Conservation (phyloP, 1,140 invertebrate species). For the Anadara kagoshimensis region DNA sequence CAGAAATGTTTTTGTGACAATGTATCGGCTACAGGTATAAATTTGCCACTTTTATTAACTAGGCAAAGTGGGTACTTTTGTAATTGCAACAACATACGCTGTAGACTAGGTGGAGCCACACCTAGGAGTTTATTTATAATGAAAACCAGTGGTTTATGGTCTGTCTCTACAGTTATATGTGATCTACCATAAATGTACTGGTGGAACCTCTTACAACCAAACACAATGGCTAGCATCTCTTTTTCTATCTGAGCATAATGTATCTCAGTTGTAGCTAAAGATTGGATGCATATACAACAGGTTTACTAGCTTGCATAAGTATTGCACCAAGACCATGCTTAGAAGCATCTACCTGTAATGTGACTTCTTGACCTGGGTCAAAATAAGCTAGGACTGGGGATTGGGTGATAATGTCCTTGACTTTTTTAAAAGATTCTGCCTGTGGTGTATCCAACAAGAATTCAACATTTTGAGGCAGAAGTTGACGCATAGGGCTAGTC, state of each 20-base stretch:
- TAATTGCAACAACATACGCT: conserved; percentile 54
- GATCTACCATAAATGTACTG: conserved; percentile 66
- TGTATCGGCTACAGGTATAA: conserved; percentile 41
- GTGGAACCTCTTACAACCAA: too few species aligned
- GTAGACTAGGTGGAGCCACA: conserved; percentile 39
- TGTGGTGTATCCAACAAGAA: conserved; percentile 20
- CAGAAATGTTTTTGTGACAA: conserved; percentile 37
- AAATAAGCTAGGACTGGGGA: conserved; percentile 14
- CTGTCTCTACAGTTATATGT: conserved; percentile 33
- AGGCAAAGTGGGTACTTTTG: too few species aligned
- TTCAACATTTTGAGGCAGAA: not conserved
- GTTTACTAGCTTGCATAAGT: conserved; percentile 71
- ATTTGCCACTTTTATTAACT: conserved; percentile 43
- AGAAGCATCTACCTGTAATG: conserved; percentile 41
- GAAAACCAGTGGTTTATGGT: conserved; percentile 50
- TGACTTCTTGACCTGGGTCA: too few species aligned
- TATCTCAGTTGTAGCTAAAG: too few species aligned
- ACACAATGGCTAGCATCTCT: too few species aligned
- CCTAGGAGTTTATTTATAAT: conserved; percentile 45
- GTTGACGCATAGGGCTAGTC: not conserved
- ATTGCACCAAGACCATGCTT: conserved; percentile 69
- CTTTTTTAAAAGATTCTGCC: conserved; percentile 24
- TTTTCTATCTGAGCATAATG: too few species aligned
- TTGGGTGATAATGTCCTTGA: conserved; percentile 20
- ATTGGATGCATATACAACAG: conserved; percentile 56